phyloP scores from a whole-genome alignment of 2,888 invertebrate species.

The Volucella zonaria region DNA sequence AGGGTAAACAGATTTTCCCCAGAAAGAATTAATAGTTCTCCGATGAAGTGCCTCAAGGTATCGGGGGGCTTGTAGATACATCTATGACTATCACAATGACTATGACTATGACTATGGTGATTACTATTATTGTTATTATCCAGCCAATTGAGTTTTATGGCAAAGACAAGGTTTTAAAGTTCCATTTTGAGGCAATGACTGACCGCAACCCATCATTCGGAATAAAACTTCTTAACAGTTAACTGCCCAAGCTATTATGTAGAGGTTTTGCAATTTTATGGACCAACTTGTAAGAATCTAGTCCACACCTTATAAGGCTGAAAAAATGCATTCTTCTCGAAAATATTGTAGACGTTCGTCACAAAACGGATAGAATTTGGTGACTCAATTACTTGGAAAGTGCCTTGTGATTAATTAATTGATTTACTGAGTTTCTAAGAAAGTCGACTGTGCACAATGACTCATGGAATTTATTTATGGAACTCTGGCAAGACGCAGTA shows the following conservation, averaged over 20 bases:
- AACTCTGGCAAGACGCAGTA: not conserved
- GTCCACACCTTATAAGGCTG: slow-evolving; percentile 27
- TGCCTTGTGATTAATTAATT: slow-evolving; percentile 22
- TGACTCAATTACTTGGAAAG: slow-evolving; percentile 43
- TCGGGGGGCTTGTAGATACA: not conserved
- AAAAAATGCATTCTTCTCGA: slow-evolving; percentile 20
- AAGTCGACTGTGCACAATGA: not conserved
- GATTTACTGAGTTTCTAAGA: slow-evolving; percentile 5
- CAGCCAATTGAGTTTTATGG: slow-evolving; percentile 55
- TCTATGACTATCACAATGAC: too few relatives aligned
- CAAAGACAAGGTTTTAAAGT: slow-evolving; percentile 52
- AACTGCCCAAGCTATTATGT: slow-evolving; percentile 14
- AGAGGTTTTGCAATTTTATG: slow-evolving; percentile 20
- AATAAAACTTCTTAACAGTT: slow-evolving; percentile 27
- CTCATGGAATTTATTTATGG: not conserved
- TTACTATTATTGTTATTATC: slow-evolving; percentile 49
- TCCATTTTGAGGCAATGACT: slow-evolving; percentile 40
- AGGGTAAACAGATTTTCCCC: slow-evolving; percentile 37
- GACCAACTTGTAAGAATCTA: not conserved
- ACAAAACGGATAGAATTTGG: slow-evolving; percentile 3
- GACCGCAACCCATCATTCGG: slow-evolving; percentile 19
- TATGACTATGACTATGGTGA: not conserved
- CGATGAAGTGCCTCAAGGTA: slow-evolving; percentile 20
- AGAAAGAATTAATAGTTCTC: slow-evolving; percentile 3
- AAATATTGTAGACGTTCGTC: not conserved